These are phyloP conservation scores for Octopus sinensis DNA, from an alignment of 1,140 invertebrate species.

Conservation along the genomic window DNA sequence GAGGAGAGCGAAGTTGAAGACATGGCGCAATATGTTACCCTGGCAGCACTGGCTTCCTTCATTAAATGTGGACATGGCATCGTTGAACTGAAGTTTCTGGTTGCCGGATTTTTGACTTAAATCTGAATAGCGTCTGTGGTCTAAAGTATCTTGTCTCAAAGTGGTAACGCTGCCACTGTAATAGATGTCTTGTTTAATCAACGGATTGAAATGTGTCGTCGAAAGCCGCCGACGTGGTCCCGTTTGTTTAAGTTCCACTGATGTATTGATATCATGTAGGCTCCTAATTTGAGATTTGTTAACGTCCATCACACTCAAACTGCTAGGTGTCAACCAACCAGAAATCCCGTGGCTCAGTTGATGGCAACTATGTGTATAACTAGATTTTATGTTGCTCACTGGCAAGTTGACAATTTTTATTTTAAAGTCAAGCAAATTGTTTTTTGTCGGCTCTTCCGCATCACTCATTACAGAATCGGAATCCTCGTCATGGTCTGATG, in stretches of 20 bases:
- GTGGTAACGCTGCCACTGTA: conserved; percentile 81
- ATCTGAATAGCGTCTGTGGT: conserved; percentile 5
- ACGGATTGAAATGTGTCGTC: conserved; percentile 59
- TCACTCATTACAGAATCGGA: background rate
- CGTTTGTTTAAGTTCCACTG: background rate
- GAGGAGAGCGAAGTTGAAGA: conserved; percentile 24
- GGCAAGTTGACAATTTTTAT: background rate
- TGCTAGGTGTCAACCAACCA: background rate
- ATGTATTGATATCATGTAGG: background rate
- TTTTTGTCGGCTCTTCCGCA: background rate
- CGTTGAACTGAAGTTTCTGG: background rate
- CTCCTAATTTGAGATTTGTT: background rate
- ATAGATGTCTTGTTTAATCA: conserved; percentile 94
- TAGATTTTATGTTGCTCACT: background rate
- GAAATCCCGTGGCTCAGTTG: background rate
- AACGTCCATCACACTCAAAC: background rate
- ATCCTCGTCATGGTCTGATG: background rate
- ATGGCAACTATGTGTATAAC: background rate
- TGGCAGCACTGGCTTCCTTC: conserved; percentile 12
- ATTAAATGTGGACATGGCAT: conserved; percentile 10
- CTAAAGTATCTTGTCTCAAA: conserved; percentile 16
- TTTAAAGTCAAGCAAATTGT: background rate
- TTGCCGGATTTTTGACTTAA: background rate
- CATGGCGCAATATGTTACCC: background rate
- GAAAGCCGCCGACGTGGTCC: conserved; percentile 7